Base-by-base conservation (phyloP, 2,113 vertebrate species). In the Pelecanus crispus region DNA sequence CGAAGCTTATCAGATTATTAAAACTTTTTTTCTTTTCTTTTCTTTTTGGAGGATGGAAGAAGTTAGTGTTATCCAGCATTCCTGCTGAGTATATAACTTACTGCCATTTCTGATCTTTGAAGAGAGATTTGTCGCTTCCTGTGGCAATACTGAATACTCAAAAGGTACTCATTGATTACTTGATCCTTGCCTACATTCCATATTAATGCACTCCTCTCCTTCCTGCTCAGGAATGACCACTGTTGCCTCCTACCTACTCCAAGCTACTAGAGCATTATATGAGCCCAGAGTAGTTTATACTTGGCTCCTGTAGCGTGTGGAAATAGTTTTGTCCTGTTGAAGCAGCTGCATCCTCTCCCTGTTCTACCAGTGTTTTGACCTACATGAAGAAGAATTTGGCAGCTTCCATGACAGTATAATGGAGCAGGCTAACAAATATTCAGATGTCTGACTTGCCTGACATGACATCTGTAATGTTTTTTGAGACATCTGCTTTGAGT, bases 1-100 rank as follows among this genome's bases (percentile, higher is more conserved):
- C 38, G 55, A 72, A 95, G 58, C 17, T 92, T 75, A 56, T 67
- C 81, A 61, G 88, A 72, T 93, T 29, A 86, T 92, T 93, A 90
- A 93, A 93, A 79, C 52, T 10, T 88, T 88, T 92, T 73, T 94
- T 91, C 52, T 94, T 90, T 92, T 95, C 95, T 95, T 94, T 93
- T 96, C 84, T 92, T 87, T 96, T 92, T 80, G 90, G 92, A 95
- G 95, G 92, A 90, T 88, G 92, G 94, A 95, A 89, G 96, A 93
- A 94, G 85, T 87, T 94, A 93, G 94, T 93, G 81, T 95, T 92
- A 75, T 5, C 84, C 90, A 87, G 70, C 78, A 87, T 89, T 91
- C 81, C 95, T 93, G 65, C 81, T 92, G 88, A 95, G 79, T 94
- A 55, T 85, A 24, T 82, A 71, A 92, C 53, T 95, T 93, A 90